Evolutionary conservation across 1,140 invertebrate genomes (phyloP), one percentile per base, ranked within the genome.

Genomic region (Eciton burchellii): DNA sequence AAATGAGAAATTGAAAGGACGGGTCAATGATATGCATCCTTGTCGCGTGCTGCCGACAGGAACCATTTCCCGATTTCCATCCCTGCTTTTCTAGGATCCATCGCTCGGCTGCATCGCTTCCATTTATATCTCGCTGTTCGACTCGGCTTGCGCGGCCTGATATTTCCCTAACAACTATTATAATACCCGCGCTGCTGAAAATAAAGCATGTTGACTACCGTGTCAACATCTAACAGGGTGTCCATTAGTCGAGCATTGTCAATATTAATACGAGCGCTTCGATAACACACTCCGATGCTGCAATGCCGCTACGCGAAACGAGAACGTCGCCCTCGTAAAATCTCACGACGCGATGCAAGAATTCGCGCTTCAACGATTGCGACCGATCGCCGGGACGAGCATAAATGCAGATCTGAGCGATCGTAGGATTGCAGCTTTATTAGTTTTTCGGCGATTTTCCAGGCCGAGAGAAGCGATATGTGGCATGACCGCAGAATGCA

Each of bases 1-100:
- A 89, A 89, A 89, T 89, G 87, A 89, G 84, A 88, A 88, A 89
- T 88, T 74, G 84, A 88, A 88, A 88, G 79, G 76, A 82, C 43
- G 49, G 87, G 87, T 82, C 86, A 88, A 86, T 79, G 87, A 89
- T 89, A 89, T 84, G 84, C 84, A 56, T 82, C 59, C 35, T 81
- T 86, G 81, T 86, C 86, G 77, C 72, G 60, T 89, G 87, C 52
- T 82, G 82, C 79, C 84, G 87, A 89, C 87, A 88, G 87, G 76
- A 84, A 86, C 86, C 85, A 89, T 88, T 88, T 84, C 57, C 84
- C 59, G 56, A 56, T 70, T 71, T 56, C 65, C 43, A 14, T 21
- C 9, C 57, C 21, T 19, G n/a, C 59, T 52, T 35, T 70, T 60
- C 60, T 66, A 56, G 57, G n/a, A 52, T 29, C 59, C 26, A 76